Conservation (phyloP, 1,140 invertebrate genomes). For the Dinoponera quadriceps region DNA sequence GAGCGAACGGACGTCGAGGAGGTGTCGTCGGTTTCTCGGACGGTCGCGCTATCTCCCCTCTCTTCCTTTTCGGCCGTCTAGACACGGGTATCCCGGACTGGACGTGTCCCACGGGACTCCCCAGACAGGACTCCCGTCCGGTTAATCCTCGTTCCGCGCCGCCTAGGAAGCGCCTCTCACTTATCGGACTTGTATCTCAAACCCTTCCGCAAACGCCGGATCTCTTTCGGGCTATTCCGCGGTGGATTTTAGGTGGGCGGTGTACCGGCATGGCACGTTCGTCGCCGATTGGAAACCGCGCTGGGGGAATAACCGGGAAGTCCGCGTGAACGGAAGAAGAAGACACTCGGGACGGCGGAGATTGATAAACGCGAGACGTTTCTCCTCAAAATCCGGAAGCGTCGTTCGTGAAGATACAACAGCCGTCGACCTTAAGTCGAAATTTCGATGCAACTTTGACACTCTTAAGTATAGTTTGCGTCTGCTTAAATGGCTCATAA, state of each 20-base stretch:
- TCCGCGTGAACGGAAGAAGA: not conserved
- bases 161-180: slow-evolving; percentile 73
- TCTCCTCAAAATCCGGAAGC: not conserved
- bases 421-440: too few relatives aligned
- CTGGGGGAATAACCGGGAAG: not conserved
- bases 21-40: slow-evolving; percentile 66
- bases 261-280: slow-evolving; percentile 2
- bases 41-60: slow-evolving; percentile 40
- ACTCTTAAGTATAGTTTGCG: too few relatives aligned
- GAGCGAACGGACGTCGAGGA: slow-evolving; percentile 58
- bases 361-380: slow-evolving; percentile 5
- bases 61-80: not conserved
- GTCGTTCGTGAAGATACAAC: not conserved
- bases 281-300: not conserved
- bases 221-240: slow-evolving; percentile 45
- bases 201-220: slow-evolving; percentile 55
- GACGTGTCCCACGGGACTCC: slow-evolving; percentile 65
- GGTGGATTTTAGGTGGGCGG: slow-evolving; percentile 38
- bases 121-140: slow-evolving; percentile 60
- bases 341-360: not conserved
- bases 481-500: too few relatives aligned
- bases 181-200: slow-evolving; percentile 77
- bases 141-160: slow-evolving; percentile 76
- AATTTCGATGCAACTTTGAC: too few relatives aligned
- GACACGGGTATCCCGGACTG: slow-evolving; percentile 39